Conservation (phyloP, 2,797 vertebrate genomes). For the Pangasius sanitwongsei region DNA sequence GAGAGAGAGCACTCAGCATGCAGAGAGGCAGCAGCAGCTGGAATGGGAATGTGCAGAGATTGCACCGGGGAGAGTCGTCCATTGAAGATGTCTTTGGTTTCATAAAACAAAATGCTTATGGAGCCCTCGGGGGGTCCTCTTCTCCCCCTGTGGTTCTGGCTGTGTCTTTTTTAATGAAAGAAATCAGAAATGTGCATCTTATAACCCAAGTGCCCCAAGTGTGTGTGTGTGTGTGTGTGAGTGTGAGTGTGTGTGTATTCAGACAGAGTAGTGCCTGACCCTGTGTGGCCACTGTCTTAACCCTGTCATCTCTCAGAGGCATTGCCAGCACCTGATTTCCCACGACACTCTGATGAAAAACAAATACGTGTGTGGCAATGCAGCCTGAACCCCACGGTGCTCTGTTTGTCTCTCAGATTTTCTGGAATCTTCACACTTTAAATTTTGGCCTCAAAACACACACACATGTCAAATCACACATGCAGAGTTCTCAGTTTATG, state of each 20-base stretch:
- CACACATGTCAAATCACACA: conserved; percentile 26
- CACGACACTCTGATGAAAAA: conserved; percentile 59
- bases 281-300: conserved; percentile 43
- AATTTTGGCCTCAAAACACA: conserved; percentile 5
- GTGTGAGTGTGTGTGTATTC: not conserved
- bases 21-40: conserved; percentile 19
- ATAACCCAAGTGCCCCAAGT: conserved; percentile 29
- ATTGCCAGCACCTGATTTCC: conserved; percentile 60
- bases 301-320: conserved; percentile 61
- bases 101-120: conserved; percentile 59
- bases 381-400: conserved; percentile 3
- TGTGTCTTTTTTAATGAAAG: conserved; percentile 64
- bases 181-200: conserved; percentile 59
- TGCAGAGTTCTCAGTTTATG: not conserved
- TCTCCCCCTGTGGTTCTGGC: conserved; percentile 29
- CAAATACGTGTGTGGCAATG: conserved; percentile 29
- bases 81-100: conserved; percentile 63
- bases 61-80: conserved; percentile 37
- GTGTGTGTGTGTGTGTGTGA: conserved; percentile 1
- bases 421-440: conserved; percentile 9
- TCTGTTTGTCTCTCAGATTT: conserved; percentile 22
- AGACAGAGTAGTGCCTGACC: conserved; percentile 22
- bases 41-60: conserved; percentile 33
- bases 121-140: conserved; percentile 39
- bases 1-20: conserved; percentile 50